Percentiles rank a stretch among this genome's conserved stretches.
Evolutionary conservation across 2,113 vertebrate species (phyloP).

Genomic region (Gallinago undulata): DNA sequence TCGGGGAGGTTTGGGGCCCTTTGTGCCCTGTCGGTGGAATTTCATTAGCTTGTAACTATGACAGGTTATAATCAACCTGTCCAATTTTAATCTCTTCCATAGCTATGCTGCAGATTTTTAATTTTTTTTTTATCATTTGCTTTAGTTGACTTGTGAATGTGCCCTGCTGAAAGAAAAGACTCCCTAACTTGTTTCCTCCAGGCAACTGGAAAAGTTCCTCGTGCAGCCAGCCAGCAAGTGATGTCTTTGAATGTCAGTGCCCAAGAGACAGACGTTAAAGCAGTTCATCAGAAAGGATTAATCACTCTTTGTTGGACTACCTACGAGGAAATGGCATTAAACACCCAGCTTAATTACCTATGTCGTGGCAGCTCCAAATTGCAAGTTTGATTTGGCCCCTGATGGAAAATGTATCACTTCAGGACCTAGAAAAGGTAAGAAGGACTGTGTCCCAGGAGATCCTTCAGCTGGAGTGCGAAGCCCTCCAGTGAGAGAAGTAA

Average conservation of each 20-base stretch:
- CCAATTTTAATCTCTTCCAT: background rate
- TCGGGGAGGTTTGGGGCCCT: background rate
- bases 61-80: slow-evolving; percentile 57
- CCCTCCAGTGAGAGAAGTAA: background rate
- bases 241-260: background rate
- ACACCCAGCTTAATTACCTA: background rate
- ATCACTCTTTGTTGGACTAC: background rate
- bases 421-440: background rate
- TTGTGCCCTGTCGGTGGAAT: background rate
- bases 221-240: background rate
- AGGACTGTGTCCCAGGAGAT: background rate
- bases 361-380: background rate
- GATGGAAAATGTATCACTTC: background rate
- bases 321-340: background rate
- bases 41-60: background rate
- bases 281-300: background rate
- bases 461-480: background rate
- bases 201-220: background rate
- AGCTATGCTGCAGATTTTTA: background rate
- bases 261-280: background rate
- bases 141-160: background rate
- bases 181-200: background rate
- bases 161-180: background rate
- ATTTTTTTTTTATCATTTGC: background rate
- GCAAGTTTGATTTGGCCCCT: background rate